Percentiles rank a stretch among this genome's conserved stretches.
These are phyloP conservation scores for Ostrea edulis DNA, from an alignment of 1,140 invertebrate species.

Conservation along the genomic window DNA sequence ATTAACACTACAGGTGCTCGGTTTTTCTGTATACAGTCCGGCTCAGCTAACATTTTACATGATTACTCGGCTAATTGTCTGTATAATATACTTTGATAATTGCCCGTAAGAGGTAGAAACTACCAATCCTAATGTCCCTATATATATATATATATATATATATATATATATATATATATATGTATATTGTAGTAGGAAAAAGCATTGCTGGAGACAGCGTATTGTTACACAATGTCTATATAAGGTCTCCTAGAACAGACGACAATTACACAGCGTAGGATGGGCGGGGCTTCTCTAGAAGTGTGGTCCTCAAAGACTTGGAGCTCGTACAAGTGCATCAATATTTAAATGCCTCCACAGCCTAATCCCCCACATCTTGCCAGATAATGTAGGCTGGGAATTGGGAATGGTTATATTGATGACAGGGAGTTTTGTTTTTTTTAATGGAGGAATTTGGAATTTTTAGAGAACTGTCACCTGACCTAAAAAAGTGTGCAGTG, in stretches of 20 bases:
- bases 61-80: constrained; percentile 18
- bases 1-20: too few species aligned
- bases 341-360: constrained; percentile 8
- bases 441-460: background rate
- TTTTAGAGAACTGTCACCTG: background rate
- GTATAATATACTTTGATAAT: background rate
- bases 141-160: background rate
- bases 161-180: background rate
- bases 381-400: constrained; percentile 1
- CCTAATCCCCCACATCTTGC: background rate
- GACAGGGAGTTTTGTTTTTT: background rate
- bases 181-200: background rate
- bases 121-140: background rate
- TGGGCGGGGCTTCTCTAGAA: background rate
- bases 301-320: background rate
- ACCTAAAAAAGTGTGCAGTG: too few species aligned
- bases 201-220: background rate
- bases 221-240: background rate
- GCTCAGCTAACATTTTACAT: background rate
- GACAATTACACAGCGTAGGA: background rate
- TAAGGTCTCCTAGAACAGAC: background rate
- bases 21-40: too few species aligned
- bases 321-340: background rate
- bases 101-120: background rate
- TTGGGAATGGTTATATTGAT: background rate